These are phyloP conservation scores for Cyclargus thomasi DNA, from an alignment of 1,140 invertebrate genomes.

Conservation along the genomic window DNA sequence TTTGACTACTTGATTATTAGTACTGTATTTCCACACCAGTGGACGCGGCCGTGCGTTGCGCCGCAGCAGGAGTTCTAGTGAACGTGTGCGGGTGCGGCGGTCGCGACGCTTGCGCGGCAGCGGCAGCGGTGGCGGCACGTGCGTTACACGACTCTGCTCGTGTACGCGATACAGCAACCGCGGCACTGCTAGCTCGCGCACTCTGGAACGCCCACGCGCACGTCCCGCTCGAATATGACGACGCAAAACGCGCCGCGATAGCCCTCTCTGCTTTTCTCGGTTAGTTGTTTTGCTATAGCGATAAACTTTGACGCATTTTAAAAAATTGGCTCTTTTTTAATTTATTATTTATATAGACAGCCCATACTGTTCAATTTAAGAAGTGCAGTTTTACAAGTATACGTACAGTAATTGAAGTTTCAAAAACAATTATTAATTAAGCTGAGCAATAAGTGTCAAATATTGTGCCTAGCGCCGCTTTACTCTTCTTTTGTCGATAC, in stretches of 20 bases:
- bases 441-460: no score
- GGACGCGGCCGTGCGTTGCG: constrained; percentile 46
- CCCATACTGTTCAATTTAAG: no score
- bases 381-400: no score
- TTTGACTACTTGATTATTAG: no score
- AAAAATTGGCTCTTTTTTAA: no score
- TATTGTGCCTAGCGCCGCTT: no score
- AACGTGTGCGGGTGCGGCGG: constrained; percentile 58
- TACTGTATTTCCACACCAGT: constrained; percentile 27
- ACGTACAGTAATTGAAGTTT: no score
- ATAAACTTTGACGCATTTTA: no score
- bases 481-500: no score
- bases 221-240: constrained; percentile 28
- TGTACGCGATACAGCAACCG: constrained; percentile 37
- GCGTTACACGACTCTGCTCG: constrained; percentile 38
- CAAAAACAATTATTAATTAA: no score
- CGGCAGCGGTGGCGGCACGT: constrained; percentile 31
- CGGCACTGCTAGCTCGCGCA: constrained; percentile 52
- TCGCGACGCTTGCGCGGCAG: constrained; percentile 22
- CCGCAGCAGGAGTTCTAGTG: constrained; percentile 56
- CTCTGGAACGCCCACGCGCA: constrained; percentile 61
- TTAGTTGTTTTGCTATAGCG: no score
- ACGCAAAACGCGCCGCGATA: constrained; percentile 33
- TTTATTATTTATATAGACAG: no score
- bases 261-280: constrained; percentile 50